Evolutionary conservation across 2,113 vertebrate species (phyloP).

Genomic region (Podarcis muralis): DNA sequence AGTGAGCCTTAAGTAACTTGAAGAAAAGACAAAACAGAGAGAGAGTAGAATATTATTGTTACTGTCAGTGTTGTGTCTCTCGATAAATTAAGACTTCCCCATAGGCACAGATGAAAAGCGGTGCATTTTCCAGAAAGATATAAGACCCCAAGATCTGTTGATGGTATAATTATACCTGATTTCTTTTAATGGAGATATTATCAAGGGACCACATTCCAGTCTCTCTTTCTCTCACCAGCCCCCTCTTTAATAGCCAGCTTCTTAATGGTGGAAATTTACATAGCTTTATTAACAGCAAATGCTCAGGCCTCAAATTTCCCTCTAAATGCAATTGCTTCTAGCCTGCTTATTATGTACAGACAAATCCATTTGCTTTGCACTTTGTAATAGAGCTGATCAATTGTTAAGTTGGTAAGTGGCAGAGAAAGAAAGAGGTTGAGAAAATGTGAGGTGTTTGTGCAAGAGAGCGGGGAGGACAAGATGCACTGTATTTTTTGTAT

Average conservation of each 20-base stretch:
- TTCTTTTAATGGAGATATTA: background rate
- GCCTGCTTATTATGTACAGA: background rate
- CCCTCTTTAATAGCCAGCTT: background rate
- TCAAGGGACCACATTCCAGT: background rate
- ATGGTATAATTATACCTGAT: background rate
- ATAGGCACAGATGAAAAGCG: background rate
- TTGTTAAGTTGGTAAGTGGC: background rate
- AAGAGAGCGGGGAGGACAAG: rapidly evolving
- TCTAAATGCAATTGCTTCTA: slow-evolving; percentile 1
- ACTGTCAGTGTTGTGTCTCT: background rate
- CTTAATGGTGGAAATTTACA: background rate
- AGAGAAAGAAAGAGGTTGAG: background rate
- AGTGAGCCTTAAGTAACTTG: background rate
- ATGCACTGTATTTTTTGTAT: too few relatives aligned
- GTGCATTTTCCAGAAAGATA: background rate
- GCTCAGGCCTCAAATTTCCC: slow-evolving; percentile 4
- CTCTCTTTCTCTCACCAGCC: too few relatives aligned
- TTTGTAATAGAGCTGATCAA: background rate
- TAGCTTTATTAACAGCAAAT: background rate
- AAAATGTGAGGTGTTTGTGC: background rate
- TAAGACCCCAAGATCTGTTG: slow-evolving; percentile 14
- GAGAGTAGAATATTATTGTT: background rate
- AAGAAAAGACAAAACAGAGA: background rate
- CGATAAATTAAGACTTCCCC: background rate
- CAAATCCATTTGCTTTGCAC: background rate